Base-by-base conservation (phyloP, 2,888 invertebrate species). In the Odontocolon sp. region DNA sequence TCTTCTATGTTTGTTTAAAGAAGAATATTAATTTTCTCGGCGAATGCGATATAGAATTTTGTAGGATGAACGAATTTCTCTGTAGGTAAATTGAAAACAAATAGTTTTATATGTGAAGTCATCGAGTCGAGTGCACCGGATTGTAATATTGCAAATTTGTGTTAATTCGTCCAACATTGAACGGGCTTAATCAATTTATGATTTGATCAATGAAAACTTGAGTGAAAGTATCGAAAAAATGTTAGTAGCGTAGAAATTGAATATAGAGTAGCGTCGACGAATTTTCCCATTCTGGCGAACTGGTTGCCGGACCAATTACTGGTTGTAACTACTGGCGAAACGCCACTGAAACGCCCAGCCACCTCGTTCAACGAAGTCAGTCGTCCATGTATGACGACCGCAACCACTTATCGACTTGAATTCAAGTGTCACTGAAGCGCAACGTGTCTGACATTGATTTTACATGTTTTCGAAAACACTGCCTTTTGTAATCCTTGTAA, bases 351-450 rank as follows among this genome's bases (percentile, higher is more conserved):
- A 31, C 50, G 52, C 64, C 28, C 2, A 14, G 59, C 18, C 36
- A 31, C 57, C 47, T 26, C 18, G 14, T 56, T 47, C 57, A 50
- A 59, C 26, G 47, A 28, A 9, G 14, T 26, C 28, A 59, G 36
- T 66, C 70, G 75, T 57, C 42, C 75, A 64, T 75, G 75, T 64
- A 68, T 59, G 67, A 28, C 77, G 63, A 50, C 57, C 71, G 77
- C 64, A 72, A 77, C 72, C 72, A 77, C 72, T 77, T 69, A 72
- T 72, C 68, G 77, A 77, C 77, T 77, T 47, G 52, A 63, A 52
- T 31, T 16, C 14, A 14, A 9, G 21, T 50, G 33, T 36, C 47
- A 18, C 11, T 36, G 47, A 36, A 36, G 47, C 47, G 18, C 47
- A 8, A 14, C 38, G 38, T 2, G 14, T n/a, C 52, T 36, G n/a